These are phyloP conservation scores for Subacronicta megacephala DNA, from an alignment of 2,888 invertebrate species.

Conservation along the genomic window DNA sequence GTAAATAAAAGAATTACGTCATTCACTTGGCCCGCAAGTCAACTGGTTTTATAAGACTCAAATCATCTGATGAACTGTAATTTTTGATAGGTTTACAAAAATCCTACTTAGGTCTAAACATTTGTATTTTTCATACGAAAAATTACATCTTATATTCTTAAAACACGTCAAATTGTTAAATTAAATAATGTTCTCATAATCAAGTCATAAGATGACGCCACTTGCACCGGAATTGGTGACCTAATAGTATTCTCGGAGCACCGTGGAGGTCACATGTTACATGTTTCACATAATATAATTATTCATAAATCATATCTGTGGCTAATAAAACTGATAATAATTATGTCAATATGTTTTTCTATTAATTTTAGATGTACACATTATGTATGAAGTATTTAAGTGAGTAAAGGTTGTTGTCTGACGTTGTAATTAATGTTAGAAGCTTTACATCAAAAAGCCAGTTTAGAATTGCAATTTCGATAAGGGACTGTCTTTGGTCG, in stretches of 20 bases:
- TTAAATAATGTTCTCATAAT: conserved; percentile 25
- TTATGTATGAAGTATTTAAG: not conserved
- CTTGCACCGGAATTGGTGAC: conserved; percentile 39
- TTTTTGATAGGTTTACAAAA: conserved; percentile 6
- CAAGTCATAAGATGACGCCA: conserved; percentile 35
- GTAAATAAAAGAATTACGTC: conserved; percentile 24
- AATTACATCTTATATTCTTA: too few relatives aligned
- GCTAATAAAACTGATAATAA: conserved; percentile 12
- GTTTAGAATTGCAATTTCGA: too few relatives aligned
- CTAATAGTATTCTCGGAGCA: conserved; percentile 29
- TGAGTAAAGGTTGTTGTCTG: conserved; percentile 1
- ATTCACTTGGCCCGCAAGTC: conserved; percentile 29
- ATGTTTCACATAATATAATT: conserved; percentile 23
- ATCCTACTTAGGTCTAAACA: too few relatives aligned
- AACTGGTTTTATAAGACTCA: conserved; percentile 29
- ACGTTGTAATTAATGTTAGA: not conserved
- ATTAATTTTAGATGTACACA: conserved; percentile 21
- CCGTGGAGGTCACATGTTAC: conserved; percentile 31
- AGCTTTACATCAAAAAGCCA: too few relatives aligned
- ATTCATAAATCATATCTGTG: conserved; percentile 16
- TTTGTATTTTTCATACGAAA: too few relatives aligned
- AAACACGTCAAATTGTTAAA: conserved; percentile 14
- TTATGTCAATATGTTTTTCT: conserved; percentile 22
- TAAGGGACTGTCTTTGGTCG: too few relatives aligned
- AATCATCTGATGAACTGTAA: conserved; percentile 4